Evolutionary conservation across 1,140 invertebrate genomes (phyloP).

Genomic region (Drosophila neocordata): DNA sequence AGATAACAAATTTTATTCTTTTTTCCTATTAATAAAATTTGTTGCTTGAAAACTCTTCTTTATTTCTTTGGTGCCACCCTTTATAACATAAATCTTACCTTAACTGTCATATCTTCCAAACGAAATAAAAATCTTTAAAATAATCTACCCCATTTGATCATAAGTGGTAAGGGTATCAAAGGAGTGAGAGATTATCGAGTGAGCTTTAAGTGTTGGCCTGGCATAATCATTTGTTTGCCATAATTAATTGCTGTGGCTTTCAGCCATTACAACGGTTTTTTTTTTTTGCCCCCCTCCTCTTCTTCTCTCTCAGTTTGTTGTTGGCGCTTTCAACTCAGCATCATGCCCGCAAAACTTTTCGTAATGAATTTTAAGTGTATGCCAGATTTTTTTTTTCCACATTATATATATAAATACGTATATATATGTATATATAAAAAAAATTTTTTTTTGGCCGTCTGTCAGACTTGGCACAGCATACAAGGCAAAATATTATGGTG

Average conservation of each 20-base stretch:
- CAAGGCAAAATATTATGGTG: conserved; percentile 67
- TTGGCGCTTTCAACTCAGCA: conserved; percentile 30
- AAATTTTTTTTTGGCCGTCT: conserved; percentile 45
- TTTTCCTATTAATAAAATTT: no score
- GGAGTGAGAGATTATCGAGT: conserved; percentile 24
- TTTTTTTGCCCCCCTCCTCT: conserved; percentile 45
- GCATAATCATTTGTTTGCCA: conserved; percentile 77
- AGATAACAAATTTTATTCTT: no score
- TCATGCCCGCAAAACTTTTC: conserved; percentile 74
- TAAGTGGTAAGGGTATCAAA: conserved; percentile 16
- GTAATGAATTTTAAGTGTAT: conserved; percentile 81
- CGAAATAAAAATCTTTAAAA: not conserved
- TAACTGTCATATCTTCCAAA: not conserved
- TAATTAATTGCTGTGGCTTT: conserved; percentile 76
- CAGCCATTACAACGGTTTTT: conserved; percentile 32
- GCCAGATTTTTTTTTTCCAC: conserved; percentile 72
- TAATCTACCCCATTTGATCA: not conserved
- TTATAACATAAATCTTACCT: no score
- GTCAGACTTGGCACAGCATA: conserved; percentile 66
- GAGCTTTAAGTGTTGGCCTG: conserved; percentile 53
- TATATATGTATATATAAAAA: conserved; percentile 24
- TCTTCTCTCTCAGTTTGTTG: conserved; percentile 1
- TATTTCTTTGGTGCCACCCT: no score
- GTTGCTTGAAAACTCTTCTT: no score
- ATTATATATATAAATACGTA: conserved; percentile 26